phyloP scores from a whole-genome alignment of 2,113 vertebrate species.

The Carettochelys insculpta region DNA sequence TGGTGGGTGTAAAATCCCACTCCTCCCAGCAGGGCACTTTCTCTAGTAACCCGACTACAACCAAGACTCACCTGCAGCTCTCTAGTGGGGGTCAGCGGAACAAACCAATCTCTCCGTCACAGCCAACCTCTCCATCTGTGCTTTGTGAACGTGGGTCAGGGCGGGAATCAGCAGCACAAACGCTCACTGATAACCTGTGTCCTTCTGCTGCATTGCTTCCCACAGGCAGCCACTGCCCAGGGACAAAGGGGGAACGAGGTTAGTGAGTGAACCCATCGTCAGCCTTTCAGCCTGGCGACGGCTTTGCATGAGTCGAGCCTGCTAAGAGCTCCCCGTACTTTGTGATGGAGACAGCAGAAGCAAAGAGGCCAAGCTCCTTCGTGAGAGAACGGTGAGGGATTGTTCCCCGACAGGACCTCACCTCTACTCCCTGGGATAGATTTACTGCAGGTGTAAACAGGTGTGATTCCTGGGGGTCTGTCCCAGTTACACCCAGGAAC shows the following conservation, averaged over 20 bases:
- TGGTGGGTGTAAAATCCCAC: background rate
- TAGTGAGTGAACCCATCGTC: background rate
- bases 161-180: background rate
- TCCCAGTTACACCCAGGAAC: background rate
- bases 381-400: background rate
- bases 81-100: background rate
- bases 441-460: background rate
- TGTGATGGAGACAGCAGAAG: slow-evolving; percentile 4
- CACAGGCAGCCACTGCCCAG: background rate
- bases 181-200: background rate
- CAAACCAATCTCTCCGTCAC: background rate
- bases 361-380: background rate
- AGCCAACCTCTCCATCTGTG: no score
- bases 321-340: background rate
- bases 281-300: background rate
- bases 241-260: background rate
- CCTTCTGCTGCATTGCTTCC: background rate
- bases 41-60: background rate
- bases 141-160: background rate
- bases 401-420: background rate
- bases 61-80: background rate
- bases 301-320: background rate
- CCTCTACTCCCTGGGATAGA: background rate
- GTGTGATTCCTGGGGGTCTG: background rate
- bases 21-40: background rate